A percentile compares a stretch with the other conserved stretches of the same genome.
Evolutionary conservation across 2,888 invertebrate species (phyloP).

Genomic region (Tetragnatha montana): DNA sequence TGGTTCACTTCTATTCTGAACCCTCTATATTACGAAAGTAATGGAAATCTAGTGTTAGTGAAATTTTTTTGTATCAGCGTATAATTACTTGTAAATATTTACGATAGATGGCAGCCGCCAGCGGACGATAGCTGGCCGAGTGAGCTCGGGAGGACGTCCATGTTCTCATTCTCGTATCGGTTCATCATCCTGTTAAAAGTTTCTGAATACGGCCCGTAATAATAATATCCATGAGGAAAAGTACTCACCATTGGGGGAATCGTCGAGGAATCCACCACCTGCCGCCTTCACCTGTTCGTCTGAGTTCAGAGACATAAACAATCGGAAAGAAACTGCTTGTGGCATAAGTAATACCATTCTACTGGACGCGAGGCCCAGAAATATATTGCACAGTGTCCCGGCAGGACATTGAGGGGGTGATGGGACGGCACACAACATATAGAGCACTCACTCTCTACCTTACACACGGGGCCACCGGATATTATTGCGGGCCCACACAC

Average conservation of each 20-base stretch:
- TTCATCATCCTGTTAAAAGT: no score
- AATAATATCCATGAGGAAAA: no score
- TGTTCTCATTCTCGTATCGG: no score
- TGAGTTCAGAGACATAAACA: constrained; percentile 87
- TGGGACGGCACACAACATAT: not conserved
- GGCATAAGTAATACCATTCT: constrained; percentile 73
- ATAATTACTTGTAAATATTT: no score
- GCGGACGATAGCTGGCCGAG: no score
- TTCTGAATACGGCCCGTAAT: no score
- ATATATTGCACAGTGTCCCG: constrained; percentile 73
- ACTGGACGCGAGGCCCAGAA: constrained; percentile 73
- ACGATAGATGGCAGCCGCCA: no score
- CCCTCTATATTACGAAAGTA: no score
- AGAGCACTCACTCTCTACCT: not conserved
- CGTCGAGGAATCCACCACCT: constrained; percentile 61
- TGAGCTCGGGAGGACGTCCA: no score
- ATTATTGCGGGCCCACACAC: not conserved
- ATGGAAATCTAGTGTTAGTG: no score
- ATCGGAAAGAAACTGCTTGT: constrained; percentile 83
- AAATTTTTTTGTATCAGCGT: no score
- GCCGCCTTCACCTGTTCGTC: constrained; percentile 78
- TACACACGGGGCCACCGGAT: not conserved
- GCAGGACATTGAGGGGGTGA: constrained; percentile 54
- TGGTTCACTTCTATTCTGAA: no score
- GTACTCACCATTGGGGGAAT: constrained; percentile 58